phyloP scores from a whole-genome alignment of 2,797 vertebrate genomes.

The Pampus argenteus region DNA sequence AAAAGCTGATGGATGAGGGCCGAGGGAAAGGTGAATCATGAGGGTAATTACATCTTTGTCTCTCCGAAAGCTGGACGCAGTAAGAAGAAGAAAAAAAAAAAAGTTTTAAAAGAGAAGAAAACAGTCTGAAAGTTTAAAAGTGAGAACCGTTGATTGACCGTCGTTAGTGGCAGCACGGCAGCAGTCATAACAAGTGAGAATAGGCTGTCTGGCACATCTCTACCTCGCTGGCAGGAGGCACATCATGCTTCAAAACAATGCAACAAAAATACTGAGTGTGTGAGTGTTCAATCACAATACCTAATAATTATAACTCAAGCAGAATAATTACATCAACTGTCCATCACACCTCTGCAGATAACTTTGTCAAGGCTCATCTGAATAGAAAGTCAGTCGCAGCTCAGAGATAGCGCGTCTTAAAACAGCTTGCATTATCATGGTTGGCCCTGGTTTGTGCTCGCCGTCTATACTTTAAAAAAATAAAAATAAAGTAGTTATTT shows the following conservation, averaged over 20 bases:
- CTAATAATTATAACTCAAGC: constrained; percentile 60
- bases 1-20: neutral
- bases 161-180: constrained; percentile 44
- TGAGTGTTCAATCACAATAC: constrained; percentile 46
- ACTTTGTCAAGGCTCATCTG: constrained; percentile 57
- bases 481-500: constrained; percentile 16
- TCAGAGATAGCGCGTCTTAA: constrained; percentile 42
- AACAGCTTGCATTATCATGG: constrained; percentile 48
- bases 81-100: neutral
- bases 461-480: constrained; percentile 31
- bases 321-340: constrained; percentile 66
- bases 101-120: constrained; percentile 27
- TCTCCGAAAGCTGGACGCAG: neutral
- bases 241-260: constrained; percentile 50
- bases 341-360: constrained; percentile 67
- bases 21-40: neutral
- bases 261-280: constrained; percentile 19
- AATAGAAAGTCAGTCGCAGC: constrained; percentile 28
- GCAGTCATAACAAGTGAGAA: constrained; percentile 36
- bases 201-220: constrained; percentile 47
- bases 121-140: constrained; percentile 38
- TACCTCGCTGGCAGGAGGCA: constrained; percentile 36
- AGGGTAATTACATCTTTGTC: neutral
- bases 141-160: constrained; percentile 33
- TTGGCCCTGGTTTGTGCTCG: constrained; percentile 40